Percentiles rank a stretch among this genome's conserved stretches.
These are phyloP conservation scores for Nycticorax nycticorax DNA, from an alignment of 2,113 vertebrate species.

Conservation along the genomic window DNA sequence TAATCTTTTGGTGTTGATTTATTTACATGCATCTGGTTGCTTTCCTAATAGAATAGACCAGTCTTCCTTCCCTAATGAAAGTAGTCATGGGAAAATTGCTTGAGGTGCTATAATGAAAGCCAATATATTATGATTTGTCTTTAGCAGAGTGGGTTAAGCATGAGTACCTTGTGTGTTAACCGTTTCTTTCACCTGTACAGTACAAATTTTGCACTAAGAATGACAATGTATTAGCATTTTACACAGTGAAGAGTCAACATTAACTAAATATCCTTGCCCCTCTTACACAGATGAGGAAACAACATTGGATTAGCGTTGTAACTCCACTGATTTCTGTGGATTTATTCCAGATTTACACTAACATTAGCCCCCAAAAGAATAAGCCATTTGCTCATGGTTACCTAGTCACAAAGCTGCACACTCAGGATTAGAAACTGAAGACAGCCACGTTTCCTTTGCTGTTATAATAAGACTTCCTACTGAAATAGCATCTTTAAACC, in stretches of 20 bases:
- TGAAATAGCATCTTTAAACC: neutral
- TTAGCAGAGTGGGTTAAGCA: neutral
- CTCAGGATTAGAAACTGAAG: neutral
- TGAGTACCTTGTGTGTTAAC: neutral
- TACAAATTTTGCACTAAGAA: neutral
- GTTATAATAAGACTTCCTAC: neutral
- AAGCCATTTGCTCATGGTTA: neutral
- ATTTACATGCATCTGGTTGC: neutral
- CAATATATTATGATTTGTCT: neutral
- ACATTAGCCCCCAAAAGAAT: neutral
- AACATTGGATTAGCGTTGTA: neutral
- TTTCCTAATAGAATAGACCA: neutral
- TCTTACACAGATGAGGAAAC: neutral
- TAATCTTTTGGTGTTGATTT: neutral
- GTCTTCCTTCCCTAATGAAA: slow-evolving; percentile 2
- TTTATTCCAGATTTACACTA: neutral
- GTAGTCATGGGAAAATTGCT: neutral
- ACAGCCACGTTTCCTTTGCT: neutral
- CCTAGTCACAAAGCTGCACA: neutral
- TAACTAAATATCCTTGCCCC: neutral
- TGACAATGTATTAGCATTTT: neutral
- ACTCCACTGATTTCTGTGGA: neutral
- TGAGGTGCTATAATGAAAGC: neutral
- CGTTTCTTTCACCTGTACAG: neutral
- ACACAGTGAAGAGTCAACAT: neutral